Conservation (phyloP, 2,888 invertebrate species). For the Iselma pallidipennis region DNA sequence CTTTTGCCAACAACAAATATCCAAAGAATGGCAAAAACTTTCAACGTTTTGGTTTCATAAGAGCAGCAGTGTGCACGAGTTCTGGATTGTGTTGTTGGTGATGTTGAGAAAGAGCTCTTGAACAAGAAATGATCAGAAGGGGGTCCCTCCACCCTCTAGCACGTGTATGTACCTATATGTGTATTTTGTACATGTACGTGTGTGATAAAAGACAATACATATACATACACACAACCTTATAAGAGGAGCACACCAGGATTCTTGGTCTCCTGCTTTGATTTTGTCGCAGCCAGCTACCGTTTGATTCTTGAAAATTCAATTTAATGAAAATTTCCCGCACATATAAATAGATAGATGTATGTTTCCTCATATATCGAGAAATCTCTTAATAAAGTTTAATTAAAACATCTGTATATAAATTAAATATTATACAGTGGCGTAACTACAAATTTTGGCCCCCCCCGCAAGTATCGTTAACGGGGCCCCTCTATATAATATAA, state of each 20-base stretch:
- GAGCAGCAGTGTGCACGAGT: neutral
- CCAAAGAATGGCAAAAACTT: neutral
- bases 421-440: too few relatives aligned
- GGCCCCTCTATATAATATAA: too few relatives aligned
- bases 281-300: conserved; percentile 36
- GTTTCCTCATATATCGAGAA: too few relatives aligned
- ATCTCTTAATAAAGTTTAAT: too few relatives aligned
- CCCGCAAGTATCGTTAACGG: too few relatives aligned
- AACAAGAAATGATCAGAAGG: conserved; percentile 12
- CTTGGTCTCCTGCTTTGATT: conserved; percentile 39
- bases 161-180: too few relatives aligned
- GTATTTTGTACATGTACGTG: too few relatives aligned
- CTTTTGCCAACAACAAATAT: neutral
- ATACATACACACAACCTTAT: neutral
- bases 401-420: too few relatives aligned
- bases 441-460: too few relatives aligned
- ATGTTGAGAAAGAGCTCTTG: neutral
- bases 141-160: conserved; percentile 19
- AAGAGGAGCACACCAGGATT: conserved; percentile 27
- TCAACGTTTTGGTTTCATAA: neutral
- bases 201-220: conserved; percentile 31
- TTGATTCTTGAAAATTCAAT: conserved; percentile 35
- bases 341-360: too few relatives aligned
- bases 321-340: neutral
- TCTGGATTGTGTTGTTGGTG: neutral